Conservation (phyloP, 1,140 invertebrate genomes). For the Delia radicum region DNA sequence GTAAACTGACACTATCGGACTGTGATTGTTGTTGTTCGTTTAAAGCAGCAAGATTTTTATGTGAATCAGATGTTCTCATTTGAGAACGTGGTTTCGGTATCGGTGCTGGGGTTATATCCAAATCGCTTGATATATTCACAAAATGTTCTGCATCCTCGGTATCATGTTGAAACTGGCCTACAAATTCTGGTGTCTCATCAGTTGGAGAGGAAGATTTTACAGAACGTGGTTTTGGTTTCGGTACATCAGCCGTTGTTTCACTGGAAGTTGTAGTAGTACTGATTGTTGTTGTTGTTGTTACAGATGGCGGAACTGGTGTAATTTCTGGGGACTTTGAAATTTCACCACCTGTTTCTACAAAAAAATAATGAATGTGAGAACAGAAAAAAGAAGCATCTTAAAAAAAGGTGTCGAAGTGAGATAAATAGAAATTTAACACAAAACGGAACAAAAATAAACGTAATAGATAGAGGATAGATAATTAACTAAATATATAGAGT, state of each 20-base stretch:
- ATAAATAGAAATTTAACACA: constrained; percentile 44
- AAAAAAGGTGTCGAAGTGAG: constrained; percentile 40
- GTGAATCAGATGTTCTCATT: constrained; percentile 46
- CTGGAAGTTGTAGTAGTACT: constrained; percentile 31
- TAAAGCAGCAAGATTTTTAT: constrained; percentile 45
- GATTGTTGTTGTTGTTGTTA: constrained; percentile 27
- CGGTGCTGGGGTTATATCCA: constrained; percentile 28
- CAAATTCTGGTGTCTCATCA: constrained; percentile 12
- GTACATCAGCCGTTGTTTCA: constrained; percentile 41
- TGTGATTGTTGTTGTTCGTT: constrained; percentile 34
- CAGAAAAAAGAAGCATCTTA: constrained; percentile 46
- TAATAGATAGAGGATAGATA: too few species aligned
- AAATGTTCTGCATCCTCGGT: background rate
- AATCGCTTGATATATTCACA: background rate
- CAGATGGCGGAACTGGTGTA: constrained; percentile 48
- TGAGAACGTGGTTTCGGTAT: constrained; percentile 50
- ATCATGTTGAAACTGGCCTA: constrained; percentile 36
- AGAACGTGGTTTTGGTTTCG: constrained; percentile 51
- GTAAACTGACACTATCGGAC: constrained; percentile 49
- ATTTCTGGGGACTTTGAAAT: constrained; percentile 49
- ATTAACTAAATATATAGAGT: too few species aligned
- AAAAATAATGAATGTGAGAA: constrained; percentile 52
- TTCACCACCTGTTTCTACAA: constrained; percentile 56
- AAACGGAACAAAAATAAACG: constrained; percentile 31
- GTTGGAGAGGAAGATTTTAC: constrained; percentile 46